A percentile compares a stretch with the other conserved stretches of the same genome.
Conservation (phyloP, 2,888 invertebrate genomes). For the Meta bourneti region DNA sequence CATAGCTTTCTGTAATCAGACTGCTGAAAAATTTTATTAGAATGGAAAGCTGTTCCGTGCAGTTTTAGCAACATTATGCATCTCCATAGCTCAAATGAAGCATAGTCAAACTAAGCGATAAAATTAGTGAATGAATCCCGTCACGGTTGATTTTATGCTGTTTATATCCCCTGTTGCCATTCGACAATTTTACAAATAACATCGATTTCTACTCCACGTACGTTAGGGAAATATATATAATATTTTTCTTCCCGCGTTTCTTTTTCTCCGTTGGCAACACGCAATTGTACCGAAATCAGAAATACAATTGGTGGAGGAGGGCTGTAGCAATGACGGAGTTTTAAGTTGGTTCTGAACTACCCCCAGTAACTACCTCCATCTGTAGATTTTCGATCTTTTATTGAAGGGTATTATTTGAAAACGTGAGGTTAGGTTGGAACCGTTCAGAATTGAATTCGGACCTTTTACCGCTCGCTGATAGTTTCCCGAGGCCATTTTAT, state of each 20-base stretch:
- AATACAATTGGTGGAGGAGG: constrained; percentile 22
- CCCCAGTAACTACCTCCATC: constrained; percentile 41
- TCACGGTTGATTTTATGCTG: too few relatives aligned
- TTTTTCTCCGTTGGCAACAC: constrained; percentile 1
- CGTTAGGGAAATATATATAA: not conserved
- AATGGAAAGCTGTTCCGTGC: too few relatives aligned
- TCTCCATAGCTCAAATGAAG: too few relatives aligned
- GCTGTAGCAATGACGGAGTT: not conserved
- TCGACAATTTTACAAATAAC: too few relatives aligned
- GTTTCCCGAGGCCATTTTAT: constrained; percentile 27
- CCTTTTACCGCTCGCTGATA: constrained; percentile 21
- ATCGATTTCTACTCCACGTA: too few relatives aligned
- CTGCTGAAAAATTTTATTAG: too few relatives aligned
- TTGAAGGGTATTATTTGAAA: constrained; percentile 64
- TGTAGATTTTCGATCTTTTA: constrained; percentile 67
- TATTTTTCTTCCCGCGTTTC: not conserved
- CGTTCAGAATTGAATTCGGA: constrained; percentile 50
- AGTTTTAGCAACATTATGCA: too few relatives aligned
- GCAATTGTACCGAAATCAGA: constrained; percentile 10
- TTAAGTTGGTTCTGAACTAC: constrained; percentile 20
- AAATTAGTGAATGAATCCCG: too few relatives aligned
- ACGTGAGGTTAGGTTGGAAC: constrained; percentile 58
- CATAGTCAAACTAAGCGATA: too few relatives aligned
- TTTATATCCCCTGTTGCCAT: too few relatives aligned
- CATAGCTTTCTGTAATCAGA: too few relatives aligned